phyloP scores from a whole-genome alignment of 2,888 invertebrate species.

The Phytoseiulus persimilis region DNA sequence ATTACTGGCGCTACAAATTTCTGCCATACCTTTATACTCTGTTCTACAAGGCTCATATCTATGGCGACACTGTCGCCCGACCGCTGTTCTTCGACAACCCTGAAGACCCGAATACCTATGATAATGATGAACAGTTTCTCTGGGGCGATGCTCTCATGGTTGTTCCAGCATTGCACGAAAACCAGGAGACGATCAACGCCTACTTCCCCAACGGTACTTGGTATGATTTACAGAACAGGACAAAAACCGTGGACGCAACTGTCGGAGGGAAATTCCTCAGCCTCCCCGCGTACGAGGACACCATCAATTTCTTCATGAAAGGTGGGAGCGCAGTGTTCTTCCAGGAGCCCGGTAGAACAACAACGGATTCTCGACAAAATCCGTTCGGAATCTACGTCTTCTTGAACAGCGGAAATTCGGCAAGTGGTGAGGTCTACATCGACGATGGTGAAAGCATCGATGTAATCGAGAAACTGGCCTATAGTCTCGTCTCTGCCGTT shows the following conservation, averaged over 20 bases:
- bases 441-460: constrained; percentile 44
- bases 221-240: constrained; percentile 53
- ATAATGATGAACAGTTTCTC: constrained; percentile 66
- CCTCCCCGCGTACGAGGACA: constrained; percentile 58
- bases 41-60: constrained; percentile 63
- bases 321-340: constrained; percentile 65
- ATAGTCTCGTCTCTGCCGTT: constrained; percentile 38
- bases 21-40: constrained; percentile 72
- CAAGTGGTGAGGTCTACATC: constrained; percentile 44
- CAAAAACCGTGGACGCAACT: not conserved
- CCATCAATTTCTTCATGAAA: constrained; percentile 60
- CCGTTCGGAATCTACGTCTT: constrained; percentile 41
- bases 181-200: constrained; percentile 48
- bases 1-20: constrained; percentile 62
- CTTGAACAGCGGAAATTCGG: constrained; percentile 40
- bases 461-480: constrained; percentile 19
- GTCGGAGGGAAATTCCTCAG: constrained; percentile 47
- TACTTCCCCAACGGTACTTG: constrained; percentile 62
- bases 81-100: constrained; percentile 69
- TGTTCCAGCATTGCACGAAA: constrained; percentile 58
- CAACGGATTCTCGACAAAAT: constrained; percentile 50
- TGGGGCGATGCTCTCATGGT: constrained; percentile 68
- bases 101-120: constrained; percentile 52
- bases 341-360: constrained; percentile 60
- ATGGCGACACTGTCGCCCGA: constrained; percentile 66